Conservation (phyloP, 2,113 vertebrate species). For the Oreochromis spilurus region DNA sequence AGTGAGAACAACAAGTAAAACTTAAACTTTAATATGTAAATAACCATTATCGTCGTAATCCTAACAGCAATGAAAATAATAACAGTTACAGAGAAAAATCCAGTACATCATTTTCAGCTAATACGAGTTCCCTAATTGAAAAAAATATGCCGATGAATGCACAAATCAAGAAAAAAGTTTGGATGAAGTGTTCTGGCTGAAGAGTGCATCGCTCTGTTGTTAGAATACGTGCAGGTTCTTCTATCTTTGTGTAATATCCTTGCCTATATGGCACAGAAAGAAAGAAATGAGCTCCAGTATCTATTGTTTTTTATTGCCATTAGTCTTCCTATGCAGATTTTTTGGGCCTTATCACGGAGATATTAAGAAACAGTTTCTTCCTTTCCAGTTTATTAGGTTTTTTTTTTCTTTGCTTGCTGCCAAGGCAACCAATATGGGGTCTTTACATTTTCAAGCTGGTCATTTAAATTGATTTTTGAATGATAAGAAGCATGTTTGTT, state of each 20-base stretch:
- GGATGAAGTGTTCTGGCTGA: background rate
- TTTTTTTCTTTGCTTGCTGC: background rate
- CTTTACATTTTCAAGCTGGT: background rate
- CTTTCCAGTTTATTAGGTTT: background rate
- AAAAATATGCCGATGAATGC: background rate
- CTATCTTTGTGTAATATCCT: background rate
- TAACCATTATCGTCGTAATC: background rate
- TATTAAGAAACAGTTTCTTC: background rate
- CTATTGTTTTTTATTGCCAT: background rate
- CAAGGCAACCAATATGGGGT: background rate
- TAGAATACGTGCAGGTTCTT: background rate
- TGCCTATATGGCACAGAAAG: background rate
- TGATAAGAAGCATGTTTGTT: rapidly evolving
- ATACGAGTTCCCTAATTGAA: background rate
- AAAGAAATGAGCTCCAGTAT: background rate
- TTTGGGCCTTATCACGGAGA: background rate
- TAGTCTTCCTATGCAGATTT: background rate
- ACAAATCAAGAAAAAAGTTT: background rate
- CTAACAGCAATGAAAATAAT: background rate
- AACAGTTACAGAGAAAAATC: background rate
- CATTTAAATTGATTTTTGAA: background rate
- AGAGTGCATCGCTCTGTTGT: background rate
- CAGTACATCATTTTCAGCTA: background rate
- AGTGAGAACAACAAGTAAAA: background rate
- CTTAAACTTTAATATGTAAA: background rate